These are phyloP conservation scores for Apotomis capreana DNA, from an alignment of 2,888 invertebrate species.

Conservation along the genomic window DNA sequence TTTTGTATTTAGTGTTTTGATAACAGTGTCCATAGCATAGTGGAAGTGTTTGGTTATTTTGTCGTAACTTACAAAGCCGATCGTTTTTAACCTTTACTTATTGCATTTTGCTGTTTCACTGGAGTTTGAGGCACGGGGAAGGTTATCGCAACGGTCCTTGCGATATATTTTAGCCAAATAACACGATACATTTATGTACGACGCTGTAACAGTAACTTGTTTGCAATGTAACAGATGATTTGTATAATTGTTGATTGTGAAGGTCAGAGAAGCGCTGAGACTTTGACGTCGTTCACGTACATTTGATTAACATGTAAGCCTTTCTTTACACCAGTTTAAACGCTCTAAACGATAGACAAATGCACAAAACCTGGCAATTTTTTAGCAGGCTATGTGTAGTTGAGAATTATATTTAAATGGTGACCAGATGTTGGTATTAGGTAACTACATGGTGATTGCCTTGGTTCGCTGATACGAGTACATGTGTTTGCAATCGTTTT, in stretches of 20 bases:
- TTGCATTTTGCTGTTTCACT: slow-evolving; percentile 63
- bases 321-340: slow-evolving; percentile 10
- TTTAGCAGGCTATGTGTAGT: slow-evolving; percentile 43
- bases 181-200: slow-evolving; percentile 49
- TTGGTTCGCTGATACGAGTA: slow-evolving; percentile 32
- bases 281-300: slow-evolving; percentile 47
- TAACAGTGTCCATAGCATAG: slow-evolving; percentile 70
- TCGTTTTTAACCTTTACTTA: slow-evolving; percentile 72
- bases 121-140: slow-evolving; percentile 58
- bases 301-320: slow-evolving; percentile 36
- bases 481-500: slow-evolving; percentile 40
- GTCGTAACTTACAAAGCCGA: slow-evolving; percentile 64
- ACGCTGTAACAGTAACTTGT: slow-evolving; percentile 57
- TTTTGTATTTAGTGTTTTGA: slow-evolving; percentile 78
- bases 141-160: slow-evolving; percentile 68
- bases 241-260: slow-evolving; percentile 61
- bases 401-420: slow-evolving; percentile 14
- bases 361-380: slow-evolving; percentile 30
- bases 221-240: slow-evolving; percentile 69
- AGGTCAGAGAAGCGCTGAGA: slow-evolving; percentile 51
- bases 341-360: slow-evolving; percentile 5
- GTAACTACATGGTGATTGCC: slow-evolving; percentile 39
- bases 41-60: slow-evolving; percentile 76
- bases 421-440: slow-evolving; percentile 43
- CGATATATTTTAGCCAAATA: slow-evolving; percentile 45